phyloP scores from a whole-genome alignment of 1,140 invertebrate species.

The Cotesia typhae region DNA sequence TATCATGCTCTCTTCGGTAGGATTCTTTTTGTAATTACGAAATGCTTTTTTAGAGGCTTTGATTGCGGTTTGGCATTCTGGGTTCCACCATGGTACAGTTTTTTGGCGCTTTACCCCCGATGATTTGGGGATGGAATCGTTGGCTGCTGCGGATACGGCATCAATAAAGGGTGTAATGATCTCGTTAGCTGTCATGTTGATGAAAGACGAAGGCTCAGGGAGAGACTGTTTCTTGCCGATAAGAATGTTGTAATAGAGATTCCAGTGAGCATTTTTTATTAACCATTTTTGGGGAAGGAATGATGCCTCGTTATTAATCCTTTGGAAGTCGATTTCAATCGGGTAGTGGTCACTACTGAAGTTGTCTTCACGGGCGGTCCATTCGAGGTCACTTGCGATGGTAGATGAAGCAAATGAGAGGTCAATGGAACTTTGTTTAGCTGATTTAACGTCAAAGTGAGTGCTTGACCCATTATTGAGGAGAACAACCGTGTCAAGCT shows the following conservation, averaged over 20 bases:
- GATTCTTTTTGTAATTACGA: constrained; percentile 44
- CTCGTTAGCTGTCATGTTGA: constrained; percentile 33
- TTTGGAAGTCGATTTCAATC: constrained; percentile 41
- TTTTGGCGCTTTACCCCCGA: constrained; percentile 39
- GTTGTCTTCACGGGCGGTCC: constrained; percentile 41
- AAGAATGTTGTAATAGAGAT: constrained; percentile 30
- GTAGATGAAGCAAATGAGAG: constrained; percentile 43
- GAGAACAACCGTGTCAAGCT: constrained; percentile 33
- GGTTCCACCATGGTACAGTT: constrained; percentile 49
- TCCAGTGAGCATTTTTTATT: constrained; percentile 45
- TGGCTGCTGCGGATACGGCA: constrained; percentile 41
- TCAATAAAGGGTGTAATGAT: constrained; percentile 41
- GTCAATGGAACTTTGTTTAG: constrained; percentile 46
- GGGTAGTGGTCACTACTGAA: constrained; percentile 51
- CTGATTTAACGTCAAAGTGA: constrained; percentile 43
- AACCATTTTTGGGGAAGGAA: constrained; percentile 39
- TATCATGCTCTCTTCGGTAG: constrained; percentile 41
- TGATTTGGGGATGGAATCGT: constrained; percentile 44
- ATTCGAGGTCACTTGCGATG: constrained; percentile 43
- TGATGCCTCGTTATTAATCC: background rate
- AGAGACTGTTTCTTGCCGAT: constrained; percentile 11
- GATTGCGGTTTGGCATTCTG: constrained; percentile 44
- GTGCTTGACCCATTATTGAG: constrained; percentile 43
- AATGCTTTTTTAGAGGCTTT: constrained; percentile 47
- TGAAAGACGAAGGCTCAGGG: too few relatives aligned